phyloP scores from a whole-genome alignment of 2,888 invertebrate genomes.

The Allolobophora icterica region DNA sequence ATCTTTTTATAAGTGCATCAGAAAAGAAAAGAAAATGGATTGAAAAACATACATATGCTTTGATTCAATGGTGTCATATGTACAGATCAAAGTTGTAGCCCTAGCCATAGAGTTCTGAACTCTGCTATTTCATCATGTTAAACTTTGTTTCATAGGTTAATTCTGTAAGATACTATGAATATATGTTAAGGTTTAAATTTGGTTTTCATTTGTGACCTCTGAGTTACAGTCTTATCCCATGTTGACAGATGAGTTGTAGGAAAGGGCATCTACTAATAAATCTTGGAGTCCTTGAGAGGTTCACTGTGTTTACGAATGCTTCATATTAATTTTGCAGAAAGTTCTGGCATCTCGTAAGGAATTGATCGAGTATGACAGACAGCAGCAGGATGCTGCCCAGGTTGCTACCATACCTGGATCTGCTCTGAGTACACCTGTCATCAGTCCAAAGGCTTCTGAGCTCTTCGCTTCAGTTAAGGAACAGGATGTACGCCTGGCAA shows the following conservation, averaged over 20 bases:
- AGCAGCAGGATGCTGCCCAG: slow-evolving; percentile 61
- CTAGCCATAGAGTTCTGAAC: too few species aligned
- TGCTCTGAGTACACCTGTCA: slow-evolving; percentile 26
- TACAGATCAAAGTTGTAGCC: too few species aligned
- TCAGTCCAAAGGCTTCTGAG: slow-evolving; percentile 21
- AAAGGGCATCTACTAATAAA: neutral
- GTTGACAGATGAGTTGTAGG: neutral
- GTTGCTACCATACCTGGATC: slow-evolving; percentile 39
- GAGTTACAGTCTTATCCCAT: neutral
- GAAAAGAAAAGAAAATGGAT: too few species aligned
- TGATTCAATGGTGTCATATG: too few species aligned
- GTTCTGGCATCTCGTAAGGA: slow-evolving; percentile 89
- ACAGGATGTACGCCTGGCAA: neutral
- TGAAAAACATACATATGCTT: too few species aligned
- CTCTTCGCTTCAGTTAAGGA: slow-evolving; percentile 19
- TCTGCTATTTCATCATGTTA: too few species aligned
- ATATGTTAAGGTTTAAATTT: too few species aligned
- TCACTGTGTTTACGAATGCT: neutral
- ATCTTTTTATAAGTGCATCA: too few species aligned
- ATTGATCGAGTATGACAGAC: slow-evolving; percentile 85
- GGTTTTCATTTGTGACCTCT: neutral
- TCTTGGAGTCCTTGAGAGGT: neutral
- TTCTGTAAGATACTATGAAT: too few species aligned
- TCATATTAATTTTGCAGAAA: slow-evolving; percentile 69
- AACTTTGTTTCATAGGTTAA: too few species aligned